Evolutionary conservation across 2,888 invertebrate genomes (phyloP).

Genomic region (Blastobasis lacticolella): DNA sequence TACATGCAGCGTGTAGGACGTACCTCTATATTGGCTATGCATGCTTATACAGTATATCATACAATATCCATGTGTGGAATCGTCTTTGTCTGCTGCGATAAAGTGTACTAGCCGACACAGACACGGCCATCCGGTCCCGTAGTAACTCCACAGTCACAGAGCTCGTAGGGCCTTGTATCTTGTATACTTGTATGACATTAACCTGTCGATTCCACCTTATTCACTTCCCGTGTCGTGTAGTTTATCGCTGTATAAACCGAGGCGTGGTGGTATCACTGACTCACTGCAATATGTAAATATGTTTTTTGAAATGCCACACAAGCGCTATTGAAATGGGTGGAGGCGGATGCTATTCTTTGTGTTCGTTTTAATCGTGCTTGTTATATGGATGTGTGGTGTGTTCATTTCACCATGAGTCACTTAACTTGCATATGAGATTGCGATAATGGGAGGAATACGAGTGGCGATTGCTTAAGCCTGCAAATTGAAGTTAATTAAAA

Average conservation of each 20-base stretch:
- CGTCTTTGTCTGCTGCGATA: too few species aligned
- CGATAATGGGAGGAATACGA: too few species aligned
- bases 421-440: too few species aligned
- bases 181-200: constrained; percentile 14
- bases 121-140: neutral
- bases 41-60: too few species aligned
- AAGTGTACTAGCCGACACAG: neutral
- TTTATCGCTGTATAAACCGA: constrained; percentile 52
- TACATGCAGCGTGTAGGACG: too few species aligned
- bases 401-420: too few species aligned
- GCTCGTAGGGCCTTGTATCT: constrained; percentile 38
- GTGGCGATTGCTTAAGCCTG: too few species aligned
- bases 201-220: constrained; percentile 61
- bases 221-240: constrained; percentile 38
- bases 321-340: constrained; percentile 11
- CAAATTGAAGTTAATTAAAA: too few species aligned
- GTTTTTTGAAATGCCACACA: constrained; percentile 18
- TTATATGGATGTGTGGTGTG: too few species aligned
- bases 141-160: constrained; percentile 25
- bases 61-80: too few species aligned
- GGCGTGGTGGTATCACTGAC: constrained; percentile 41
- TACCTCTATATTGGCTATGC: too few species aligned
- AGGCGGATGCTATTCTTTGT: constrained; percentile 20
- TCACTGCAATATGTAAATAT: constrained; percentile 33
- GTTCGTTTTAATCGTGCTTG: neutral